Evolutionary conservation across 2,888 invertebrate species (phyloP).

Genomic region (Chymomyza procnemis): DNA sequence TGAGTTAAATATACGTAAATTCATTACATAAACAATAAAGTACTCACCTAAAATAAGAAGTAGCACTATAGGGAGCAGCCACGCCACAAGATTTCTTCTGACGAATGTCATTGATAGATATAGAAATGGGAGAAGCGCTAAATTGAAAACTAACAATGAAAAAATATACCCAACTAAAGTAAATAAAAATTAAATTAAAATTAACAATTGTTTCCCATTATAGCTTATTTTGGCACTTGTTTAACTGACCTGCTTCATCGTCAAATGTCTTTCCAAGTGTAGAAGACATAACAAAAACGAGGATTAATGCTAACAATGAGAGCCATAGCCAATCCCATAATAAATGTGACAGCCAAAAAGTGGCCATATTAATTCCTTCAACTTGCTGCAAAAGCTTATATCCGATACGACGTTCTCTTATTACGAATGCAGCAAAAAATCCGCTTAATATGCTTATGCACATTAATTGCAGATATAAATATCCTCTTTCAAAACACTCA

Average conservation of each 20-base stretch:
- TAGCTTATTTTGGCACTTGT: too few relatives aligned
- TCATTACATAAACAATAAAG: not conserved
- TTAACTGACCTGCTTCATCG: conserved; percentile 5
- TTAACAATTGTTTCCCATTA: too few relatives aligned
- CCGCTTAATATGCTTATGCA: conserved; percentile 85
- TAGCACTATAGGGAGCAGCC: conserved; percentile 15
- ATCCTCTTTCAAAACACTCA: conserved; percentile 1
- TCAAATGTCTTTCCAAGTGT: not conserved
- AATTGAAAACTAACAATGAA: conserved; percentile 3
- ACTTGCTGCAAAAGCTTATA: conserved; percentile 87
- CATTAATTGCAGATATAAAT: conserved; percentile 79
- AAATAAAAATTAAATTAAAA: too few relatives aligned
- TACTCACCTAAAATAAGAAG: conserved; percentile 12
- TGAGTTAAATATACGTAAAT: too few relatives aligned
- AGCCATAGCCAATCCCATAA: conserved; percentile 77
- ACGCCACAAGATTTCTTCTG: conserved; percentile 6
- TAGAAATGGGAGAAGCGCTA: conserved; percentile 17
- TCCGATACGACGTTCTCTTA: conserved; percentile 84
- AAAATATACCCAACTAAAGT: conserved; percentile 11
- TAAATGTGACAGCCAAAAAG: conserved; percentile 86
- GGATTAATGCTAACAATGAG: not conserved
- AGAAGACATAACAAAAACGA: not conserved
- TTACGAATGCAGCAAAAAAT: conserved; percentile 82
- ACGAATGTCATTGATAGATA: conserved; percentile 19
- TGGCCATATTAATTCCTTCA: conserved; percentile 84